Evolutionary conservation across 2,797 vertebrate genomes (phyloP), one percentile per base, ranked within the genome.

Genomic region (Pseudochirops cupreus): DNA sequence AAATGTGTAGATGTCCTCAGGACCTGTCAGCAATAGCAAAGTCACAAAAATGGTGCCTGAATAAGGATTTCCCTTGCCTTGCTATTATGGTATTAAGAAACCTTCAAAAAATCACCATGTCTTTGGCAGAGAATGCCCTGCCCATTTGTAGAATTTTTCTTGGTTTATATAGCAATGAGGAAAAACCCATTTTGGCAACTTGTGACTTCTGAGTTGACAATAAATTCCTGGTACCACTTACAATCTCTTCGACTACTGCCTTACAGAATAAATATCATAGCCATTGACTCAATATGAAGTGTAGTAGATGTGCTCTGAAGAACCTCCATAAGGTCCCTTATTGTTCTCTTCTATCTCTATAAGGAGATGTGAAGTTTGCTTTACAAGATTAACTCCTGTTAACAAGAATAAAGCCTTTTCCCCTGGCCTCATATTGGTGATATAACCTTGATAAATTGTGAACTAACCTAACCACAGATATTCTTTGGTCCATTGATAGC

Each of bases 21-120:
- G 92, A 95, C 3, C 50, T 96, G 11, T 90, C 33, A 93, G 26
- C 57, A 95, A 94, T 92, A 91, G 55, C 93, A 10, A 94, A 93
- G 74, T 62, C 82, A 55, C 0, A 96, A 53, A 50, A 9, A 4
- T 92, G 62, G 89, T 91, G 74, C 91, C 33, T 93, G 67, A 56
- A 87, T 91, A 96, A 96, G 39, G 95, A 46, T 74, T 67, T 46
- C n/a, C 31, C 91, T 58, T 91, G 55, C 90, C 91, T 67, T 56
- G 54, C 1, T 21, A 11, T 6, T 90, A 56, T 82, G 1, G 24
- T 2, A 58, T 74, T 1, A 90, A 91, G 55, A 91, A 67, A 92
- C 55, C 58, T 94, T n/a, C 55, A 10, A 93, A 56, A 94, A 92
- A 87, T 2, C 0, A 91, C 91, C 50, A 13, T 1, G 5, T 82